Percentiles rank a stretch among this genome's conserved stretches.
phyloP scores from a whole-genome alignment of 2,113 vertebrate genomes.

The Gymnogyps californianus region DNA sequence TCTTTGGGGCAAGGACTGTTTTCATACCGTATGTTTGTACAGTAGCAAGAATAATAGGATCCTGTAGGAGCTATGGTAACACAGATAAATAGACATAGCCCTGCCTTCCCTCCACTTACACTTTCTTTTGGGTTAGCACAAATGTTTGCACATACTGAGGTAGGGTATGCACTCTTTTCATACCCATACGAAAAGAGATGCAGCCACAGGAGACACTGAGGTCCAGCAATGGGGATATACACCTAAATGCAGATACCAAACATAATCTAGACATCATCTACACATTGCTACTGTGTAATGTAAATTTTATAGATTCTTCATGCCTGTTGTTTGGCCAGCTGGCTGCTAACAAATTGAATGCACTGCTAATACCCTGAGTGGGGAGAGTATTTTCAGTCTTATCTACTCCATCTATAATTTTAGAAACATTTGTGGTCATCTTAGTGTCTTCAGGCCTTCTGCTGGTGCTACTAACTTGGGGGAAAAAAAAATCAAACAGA shows the following conservation, averaged over 20 bases:
- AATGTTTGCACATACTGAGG: neutral
- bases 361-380: neutral
- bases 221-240: neutral
- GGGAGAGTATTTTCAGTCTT: neutral
- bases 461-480: neutral
- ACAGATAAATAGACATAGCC: neutral
- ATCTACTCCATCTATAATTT: neutral
- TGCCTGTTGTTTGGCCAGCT: neutral
- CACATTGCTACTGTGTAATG: neutral
- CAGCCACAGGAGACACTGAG: neutral
- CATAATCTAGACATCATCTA: neutral
- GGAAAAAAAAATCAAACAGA: neutral
- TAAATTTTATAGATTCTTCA: neutral
- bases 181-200: rapidly evolving
- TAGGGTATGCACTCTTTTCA: too few relatives aligned
- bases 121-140: neutral
- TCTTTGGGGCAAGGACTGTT: neutral
- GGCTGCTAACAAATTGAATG: neutral
- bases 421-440: neutral
- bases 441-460: neutral
- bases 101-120: neutral
- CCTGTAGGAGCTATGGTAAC: neutral
- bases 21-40: neutral
- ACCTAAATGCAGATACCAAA: neutral
- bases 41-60: neutral